Conservation (phyloP, 2,113 vertebrate genomes). For the Trematomus loennbergii region DNA sequence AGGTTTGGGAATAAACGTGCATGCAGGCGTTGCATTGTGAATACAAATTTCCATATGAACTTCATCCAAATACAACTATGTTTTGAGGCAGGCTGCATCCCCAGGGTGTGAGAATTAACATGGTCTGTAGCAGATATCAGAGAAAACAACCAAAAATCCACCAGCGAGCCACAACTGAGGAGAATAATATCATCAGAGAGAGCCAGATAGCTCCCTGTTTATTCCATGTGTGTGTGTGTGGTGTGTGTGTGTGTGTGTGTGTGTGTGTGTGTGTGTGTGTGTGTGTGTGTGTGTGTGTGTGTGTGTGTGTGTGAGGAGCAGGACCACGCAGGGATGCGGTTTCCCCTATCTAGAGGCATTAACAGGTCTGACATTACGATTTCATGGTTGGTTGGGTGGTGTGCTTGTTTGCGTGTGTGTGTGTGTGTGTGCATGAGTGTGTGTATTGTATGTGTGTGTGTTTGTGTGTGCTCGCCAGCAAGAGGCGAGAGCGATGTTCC, state of each 20-base stretch:
- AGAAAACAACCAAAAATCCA: conserved; percentile 36
- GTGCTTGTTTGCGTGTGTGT: conserved; percentile 40
- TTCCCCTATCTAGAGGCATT: conserved; percentile 75
- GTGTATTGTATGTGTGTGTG: conserved; percentile 1
- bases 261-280: conserved; percentile 43
- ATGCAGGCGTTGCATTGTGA: conserved; percentile 20
- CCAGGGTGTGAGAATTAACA: conserved; percentile 40
- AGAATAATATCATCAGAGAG: conserved; percentile 37
- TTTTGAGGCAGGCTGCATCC: conserved; percentile 31
- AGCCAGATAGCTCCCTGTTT: conserved; percentile 63
- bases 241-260: too few species aligned
- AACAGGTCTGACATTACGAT: conserved; percentile 80
- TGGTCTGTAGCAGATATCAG: conserved; percentile 29
- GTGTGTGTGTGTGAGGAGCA: conserved; percentile 49
- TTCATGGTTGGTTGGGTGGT: conserved; percentile 76
- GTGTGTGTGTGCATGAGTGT: conserved; percentile 24
- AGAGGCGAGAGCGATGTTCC: conserved; percentile 65
- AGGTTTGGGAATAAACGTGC: conserved; percentile 35
- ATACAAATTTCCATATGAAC: conserved; percentile 31
- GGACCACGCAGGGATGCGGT: conserved; percentile 50
- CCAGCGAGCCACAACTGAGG: conserved; percentile 12
- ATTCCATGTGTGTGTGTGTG: conserved; percentile 33
- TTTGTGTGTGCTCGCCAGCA: conserved; percentile 42
- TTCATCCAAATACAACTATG: conserved; percentile 19
- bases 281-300: conserved; percentile 45